Conservation (phyloP, 2,113 vertebrate genomes). For the Tachuris rubrigastra region DNA sequence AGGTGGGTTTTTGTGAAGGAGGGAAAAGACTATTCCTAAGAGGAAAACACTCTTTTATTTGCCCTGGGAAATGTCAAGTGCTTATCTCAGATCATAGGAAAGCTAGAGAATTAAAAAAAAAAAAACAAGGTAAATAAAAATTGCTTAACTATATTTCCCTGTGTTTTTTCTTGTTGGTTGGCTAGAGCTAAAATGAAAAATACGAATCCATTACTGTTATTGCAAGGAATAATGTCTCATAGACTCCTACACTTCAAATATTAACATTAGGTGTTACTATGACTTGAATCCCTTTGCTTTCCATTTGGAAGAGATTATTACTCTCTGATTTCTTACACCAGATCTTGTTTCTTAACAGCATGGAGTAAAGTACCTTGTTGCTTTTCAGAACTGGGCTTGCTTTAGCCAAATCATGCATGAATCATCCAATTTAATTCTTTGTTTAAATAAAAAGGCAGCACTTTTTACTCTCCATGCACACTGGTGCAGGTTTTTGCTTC, state of each 20-base stretch:
- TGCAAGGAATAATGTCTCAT: background rate
- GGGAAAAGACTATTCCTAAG: background rate
- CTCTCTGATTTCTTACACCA: background rate
- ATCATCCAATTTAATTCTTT: background rate
- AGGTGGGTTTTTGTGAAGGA: slow-evolving; percentile 51
- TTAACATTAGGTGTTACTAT: background rate
- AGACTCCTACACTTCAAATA: background rate
- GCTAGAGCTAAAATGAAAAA: background rate
- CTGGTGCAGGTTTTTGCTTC: background rate
- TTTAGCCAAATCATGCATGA: background rate
- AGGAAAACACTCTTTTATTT: slow-evolving; percentile 8
- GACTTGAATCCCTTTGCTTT: background rate
- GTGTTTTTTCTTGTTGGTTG: background rate
- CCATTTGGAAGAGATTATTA: background rate
- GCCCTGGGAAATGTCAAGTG: slow-evolving; percentile 7
- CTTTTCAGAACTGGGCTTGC: background rate
- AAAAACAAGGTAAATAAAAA: background rate
- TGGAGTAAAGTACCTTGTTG: background rate
- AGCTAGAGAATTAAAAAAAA: background rate
- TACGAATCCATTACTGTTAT: background rate
- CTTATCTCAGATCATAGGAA: background rate
- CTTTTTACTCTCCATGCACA: background rate
- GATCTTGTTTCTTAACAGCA: background rate
- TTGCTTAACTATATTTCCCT: background rate
- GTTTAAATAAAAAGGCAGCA: background rate